phyloP scores from a whole-genome alignment of 2,113 vertebrate genomes.

The Recurvirostra avosetta region DNA sequence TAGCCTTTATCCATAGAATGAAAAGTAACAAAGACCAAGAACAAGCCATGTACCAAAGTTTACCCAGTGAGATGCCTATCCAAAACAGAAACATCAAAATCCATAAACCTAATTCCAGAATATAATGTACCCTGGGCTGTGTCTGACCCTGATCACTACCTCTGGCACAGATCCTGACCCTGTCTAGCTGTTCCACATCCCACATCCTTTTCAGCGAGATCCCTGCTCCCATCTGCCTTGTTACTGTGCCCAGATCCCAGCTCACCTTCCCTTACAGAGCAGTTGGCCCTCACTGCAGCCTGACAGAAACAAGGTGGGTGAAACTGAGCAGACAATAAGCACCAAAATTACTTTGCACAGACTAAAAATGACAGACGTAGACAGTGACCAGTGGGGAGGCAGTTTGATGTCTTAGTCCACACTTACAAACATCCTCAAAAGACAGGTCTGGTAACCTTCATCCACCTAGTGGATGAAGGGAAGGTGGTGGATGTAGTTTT shows the following conservation, averaged over 20 bases:
- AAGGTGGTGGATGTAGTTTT: neutral
- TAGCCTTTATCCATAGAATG: neutral
- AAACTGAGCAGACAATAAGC: neutral
- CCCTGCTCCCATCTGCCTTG: neutral
- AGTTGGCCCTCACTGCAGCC: fast-evolving
- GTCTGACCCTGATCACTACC: neutral
- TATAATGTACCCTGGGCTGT: neutral
- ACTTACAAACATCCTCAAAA: neutral
- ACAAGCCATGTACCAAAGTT: neutral
- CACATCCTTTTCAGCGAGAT: neutral
- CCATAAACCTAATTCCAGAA: neutral
- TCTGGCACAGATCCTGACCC: neutral
- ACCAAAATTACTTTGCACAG: neutral
- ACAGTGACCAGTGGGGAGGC: neutral
- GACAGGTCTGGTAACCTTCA: neutral
- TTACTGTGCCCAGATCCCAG: neutral
- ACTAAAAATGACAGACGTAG: neutral
- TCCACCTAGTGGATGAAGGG: neutral
- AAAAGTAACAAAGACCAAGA: neutral
- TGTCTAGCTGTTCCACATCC: fast-evolving
- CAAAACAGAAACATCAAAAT: neutral
- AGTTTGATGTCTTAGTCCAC: neutral
- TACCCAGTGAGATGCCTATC: neutral
- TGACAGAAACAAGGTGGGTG: neutral
- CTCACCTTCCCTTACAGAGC: neutral